Evolutionary conservation across 2,797 vertebrate genomes (phyloP), one percentile per base, ranked within the genome.

Genomic region (Sebastes jordani): DNA sequence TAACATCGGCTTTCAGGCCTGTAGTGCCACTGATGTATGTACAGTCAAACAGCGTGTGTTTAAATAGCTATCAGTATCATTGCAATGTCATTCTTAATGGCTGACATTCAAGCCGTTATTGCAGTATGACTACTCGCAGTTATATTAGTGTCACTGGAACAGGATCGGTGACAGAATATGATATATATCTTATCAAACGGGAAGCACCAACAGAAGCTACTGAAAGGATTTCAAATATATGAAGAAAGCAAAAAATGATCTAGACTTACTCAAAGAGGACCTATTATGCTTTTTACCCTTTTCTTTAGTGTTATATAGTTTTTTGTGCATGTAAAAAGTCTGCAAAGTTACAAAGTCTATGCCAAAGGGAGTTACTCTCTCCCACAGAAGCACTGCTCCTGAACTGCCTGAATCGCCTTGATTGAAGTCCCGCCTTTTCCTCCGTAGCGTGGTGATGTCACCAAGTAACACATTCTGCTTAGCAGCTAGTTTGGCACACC

Each of bases 21-120:
- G n/a, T 52, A 70, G 11, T 71, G 36, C 67, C n/a, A 59, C 25
- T 18, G 5, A 3, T 74, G 25, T 30, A 29, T 30, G 16, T 30
- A 52, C 6, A 80, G 34, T 68, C 49, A 27, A 71, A 25, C n/a
- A 13, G 3, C 13, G 11, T 2, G 14, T 42, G 22, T 75, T 83
- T 38, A 60, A 71, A 83, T 25, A 77, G 49, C 32, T 11, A 42
- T 22, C 29, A 42, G 25, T 69, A 23, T 72, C 38, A 58, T 34
- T 69, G 20, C 42, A 79, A 77, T 63, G 42, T 61, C 30, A 52
- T 68, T 66, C 11, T 60, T n/a, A 30, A 55, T 61, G 32, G 13
- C 49, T 64, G 14, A 66, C 42, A 81, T 71, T 49, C n/a, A 65
- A 72, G 29, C 29, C 18, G 75, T 65, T 59, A 64, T 54, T 29